Conservation (phyloP, 2,797 vertebrate genomes). For the Aeoliscus strigatus region DNA sequence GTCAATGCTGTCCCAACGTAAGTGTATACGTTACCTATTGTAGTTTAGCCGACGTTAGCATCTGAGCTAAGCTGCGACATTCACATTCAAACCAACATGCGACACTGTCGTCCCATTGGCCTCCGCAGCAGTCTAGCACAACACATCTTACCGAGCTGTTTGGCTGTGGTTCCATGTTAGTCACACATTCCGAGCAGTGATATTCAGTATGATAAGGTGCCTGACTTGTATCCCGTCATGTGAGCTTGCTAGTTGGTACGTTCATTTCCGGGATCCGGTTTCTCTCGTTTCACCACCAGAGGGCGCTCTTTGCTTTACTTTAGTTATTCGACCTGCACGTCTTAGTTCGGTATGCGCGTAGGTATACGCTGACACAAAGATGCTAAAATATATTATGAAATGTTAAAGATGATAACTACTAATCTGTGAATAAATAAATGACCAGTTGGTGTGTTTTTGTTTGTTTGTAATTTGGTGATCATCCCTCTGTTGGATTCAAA, state of each 20-base stretch:
- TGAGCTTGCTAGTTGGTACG: neutral
- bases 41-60: constrained; percentile 23
- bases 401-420: too few relatives aligned
- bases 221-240: neutral
- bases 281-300: constrained; percentile 26
- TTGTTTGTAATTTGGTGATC: too few relatives aligned
- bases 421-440: too few relatives aligned
- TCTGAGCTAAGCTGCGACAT: constrained; percentile 31
- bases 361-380: too few relatives aligned
- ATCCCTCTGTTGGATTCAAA: too few relatives aligned
- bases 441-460: too few relatives aligned
- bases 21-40: neutral
- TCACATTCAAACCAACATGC: neutral
- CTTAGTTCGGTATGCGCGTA: too few relatives aligned
- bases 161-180: constrained; percentile 34
- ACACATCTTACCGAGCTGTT: constrained; percentile 47
- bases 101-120: neutral
- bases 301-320: constrained; percentile 18
- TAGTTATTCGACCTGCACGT: neutral
- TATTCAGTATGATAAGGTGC: neutral
- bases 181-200: neutral
- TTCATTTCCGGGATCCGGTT: constrained; percentile 50
- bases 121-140: neutral
- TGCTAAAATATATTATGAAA: too few relatives aligned
- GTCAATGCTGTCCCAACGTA: neutral